Conservation (phyloP, 92 coral and sea anemone species). For the Umimayanthus kanabou region DNA sequence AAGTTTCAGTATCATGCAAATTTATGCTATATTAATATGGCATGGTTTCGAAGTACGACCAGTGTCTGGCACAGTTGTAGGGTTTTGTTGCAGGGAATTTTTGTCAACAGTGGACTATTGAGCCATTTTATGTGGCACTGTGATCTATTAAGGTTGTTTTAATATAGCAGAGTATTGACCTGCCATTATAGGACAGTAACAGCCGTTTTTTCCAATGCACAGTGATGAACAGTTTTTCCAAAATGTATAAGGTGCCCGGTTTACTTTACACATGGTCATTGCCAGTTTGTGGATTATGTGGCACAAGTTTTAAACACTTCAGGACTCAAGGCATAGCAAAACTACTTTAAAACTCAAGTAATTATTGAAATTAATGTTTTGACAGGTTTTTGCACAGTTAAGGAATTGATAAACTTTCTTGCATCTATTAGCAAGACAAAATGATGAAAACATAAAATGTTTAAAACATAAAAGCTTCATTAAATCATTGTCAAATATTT, state of each 20-base stretch:
- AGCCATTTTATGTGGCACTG: neutral
- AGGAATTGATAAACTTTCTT: neutral
- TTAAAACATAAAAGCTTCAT: neutral
- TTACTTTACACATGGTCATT: neutral
- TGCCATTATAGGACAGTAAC: neutral
- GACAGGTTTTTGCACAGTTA: neutral
- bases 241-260: neutral
- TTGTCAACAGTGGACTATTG: neutral
- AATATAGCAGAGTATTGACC: neutral
- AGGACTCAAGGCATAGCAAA: neutral
- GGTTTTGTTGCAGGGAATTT: slow-evolving; percentile 3
- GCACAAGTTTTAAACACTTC: neutral
- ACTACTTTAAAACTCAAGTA: neutral
- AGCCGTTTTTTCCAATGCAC: neutral
- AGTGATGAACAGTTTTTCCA: neutral
- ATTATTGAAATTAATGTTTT: neutral
- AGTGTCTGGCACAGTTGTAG: slow-evolving; percentile 7
- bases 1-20: neutral
- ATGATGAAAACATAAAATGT: neutral
- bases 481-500: neutral
- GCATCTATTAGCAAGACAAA: neutral
- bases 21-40: neutral
- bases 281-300: neutral
- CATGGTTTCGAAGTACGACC: neutral
- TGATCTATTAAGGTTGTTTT: neutral